A percentile compares a stretch with the other conserved stretches of the same genome.
Conservation (phyloP, 2,797 vertebrate genomes). For the Percopsis omiscomaycus region DNA sequence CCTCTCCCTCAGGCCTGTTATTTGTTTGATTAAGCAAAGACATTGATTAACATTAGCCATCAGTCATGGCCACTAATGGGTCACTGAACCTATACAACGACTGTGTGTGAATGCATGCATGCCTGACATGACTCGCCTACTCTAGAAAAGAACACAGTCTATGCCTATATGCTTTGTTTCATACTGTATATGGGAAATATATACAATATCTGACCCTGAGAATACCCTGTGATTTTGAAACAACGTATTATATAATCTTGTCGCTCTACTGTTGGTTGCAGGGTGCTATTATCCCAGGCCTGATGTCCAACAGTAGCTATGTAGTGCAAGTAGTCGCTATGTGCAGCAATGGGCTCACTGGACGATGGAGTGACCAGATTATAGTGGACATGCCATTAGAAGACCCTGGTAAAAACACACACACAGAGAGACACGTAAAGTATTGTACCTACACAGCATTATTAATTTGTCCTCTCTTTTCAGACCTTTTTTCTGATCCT, state of each 20-base stretch:
- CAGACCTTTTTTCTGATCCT: slow-evolving; percentile 69
- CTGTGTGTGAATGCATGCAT: not conserved
- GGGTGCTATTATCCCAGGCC: slow-evolving; percentile 90
- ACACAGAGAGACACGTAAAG: slow-evolving; percentile 7
- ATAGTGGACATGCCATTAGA: slow-evolving; percentile 94
- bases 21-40: slow-evolving; percentile 24
- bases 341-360: slow-evolving; percentile 89
- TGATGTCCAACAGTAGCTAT: slow-evolving; percentile 93
- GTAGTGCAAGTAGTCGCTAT: slow-evolving; percentile 94
- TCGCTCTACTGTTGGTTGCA: slow-evolving; percentile 44
- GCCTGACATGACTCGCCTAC: not conserved
- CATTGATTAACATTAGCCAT: slow-evolving; percentile 17
- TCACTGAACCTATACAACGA: slow-evolving; percentile 13
- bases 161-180: too few species aligned
- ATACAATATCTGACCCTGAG: too few species aligned
- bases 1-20: not conserved
- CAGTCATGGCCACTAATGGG: slow-evolving; percentile 26
- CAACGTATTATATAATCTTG: not conserved
- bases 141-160: too few species aligned
- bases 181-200: too few species aligned
- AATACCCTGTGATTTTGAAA: not conserved
- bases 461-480: not conserved
- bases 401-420: slow-evolving; percentile 81
- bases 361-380: slow-evolving; percentile 91
- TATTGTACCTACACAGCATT: not conserved